Evolutionary conservation across 2,797 vertebrate species (phyloP).

Genomic region (Platyrinchus mystaceus): DNA sequence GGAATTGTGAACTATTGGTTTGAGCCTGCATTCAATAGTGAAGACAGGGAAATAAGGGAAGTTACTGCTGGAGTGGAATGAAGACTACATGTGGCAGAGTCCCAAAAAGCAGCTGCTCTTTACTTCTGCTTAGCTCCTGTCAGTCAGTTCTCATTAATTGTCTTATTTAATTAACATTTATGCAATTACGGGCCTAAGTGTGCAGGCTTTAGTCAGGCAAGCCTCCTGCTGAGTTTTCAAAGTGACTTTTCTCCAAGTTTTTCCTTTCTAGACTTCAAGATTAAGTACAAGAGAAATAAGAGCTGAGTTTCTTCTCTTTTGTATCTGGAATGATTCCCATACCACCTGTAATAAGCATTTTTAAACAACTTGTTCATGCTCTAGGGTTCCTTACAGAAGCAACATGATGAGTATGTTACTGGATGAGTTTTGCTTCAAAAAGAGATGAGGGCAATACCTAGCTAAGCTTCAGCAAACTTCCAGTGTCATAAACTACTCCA

Average conservation of each 20-base stretch:
- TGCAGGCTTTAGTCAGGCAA: background rate
- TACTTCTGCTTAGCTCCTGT: background rate
- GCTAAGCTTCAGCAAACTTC: background rate
- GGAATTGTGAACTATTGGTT: background rate
- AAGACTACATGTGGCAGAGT: background rate
- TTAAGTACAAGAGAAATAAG: background rate
- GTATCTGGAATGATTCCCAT: background rate
- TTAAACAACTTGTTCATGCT: background rate
- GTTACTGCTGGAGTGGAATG: background rate
- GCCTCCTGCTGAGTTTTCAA: background rate
- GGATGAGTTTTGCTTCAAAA: background rate
- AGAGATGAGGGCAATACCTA: background rate
- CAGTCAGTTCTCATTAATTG: background rate
- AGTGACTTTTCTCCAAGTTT: background rate
- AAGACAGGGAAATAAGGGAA: background rate
- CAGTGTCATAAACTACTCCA: background rate
- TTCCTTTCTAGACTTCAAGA: background rate
- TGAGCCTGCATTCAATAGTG: background rate
- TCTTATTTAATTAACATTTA: conserved; percentile 6
- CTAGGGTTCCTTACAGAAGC: background rate
- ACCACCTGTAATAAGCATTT: background rate
- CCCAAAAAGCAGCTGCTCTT: background rate
- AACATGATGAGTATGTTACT: background rate
- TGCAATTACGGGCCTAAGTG: background rate
- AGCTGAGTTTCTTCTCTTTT: background rate